Base-by-base conservation (phyloP, 2,888 invertebrate species). In the Drosophila mettleri region DNA sequence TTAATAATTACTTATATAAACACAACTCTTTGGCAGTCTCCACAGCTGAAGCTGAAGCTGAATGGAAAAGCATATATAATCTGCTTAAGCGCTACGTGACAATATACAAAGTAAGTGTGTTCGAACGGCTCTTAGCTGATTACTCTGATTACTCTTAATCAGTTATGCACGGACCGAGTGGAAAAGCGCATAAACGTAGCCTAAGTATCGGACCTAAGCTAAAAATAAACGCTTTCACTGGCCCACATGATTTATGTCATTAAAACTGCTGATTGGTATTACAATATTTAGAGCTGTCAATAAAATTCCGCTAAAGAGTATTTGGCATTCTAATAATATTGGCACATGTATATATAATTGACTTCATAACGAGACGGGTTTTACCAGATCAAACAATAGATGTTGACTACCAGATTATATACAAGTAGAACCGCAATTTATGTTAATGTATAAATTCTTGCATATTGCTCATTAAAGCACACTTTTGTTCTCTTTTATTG, bases 31-130 rank as follows among this genome's bases (percentile, higher is more conserved):
- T 77, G 46, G 64, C 53, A 65, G 74, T 75, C 51, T 74, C 38
- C 38, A 20, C 49, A 31, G n/a, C 38, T 51, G 24, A 51, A 14
- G 27, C 48, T 53, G 27, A 61, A 74, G 39, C 61, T 74, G 60
- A 66, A 80, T 86, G 87, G 78, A 82, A 74, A 83, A 69, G 36
- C 41, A 61, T 74, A 49, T 41, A 63, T 76, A 70, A 76, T 83
- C 77, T 51, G 48, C 52, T 62, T 51, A 61, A 68, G 59, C 71
- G 43, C 59, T 62, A 82, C 81, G 81, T 82, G 81, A 82, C 86
- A 73, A 68, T 74, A 68, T 52, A 80, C 53, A 14, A 86, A 78
- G 81, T 81, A 76, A 81, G 81, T 81, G 51, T 16, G 31, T 34
- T 46, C 46, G 43, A 61, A 43, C 39, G 39, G 39, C 60, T 41